Evolutionary conservation across 2,113 vertebrate species (phyloP).

Genomic region (Melozone crissalis): DNA sequence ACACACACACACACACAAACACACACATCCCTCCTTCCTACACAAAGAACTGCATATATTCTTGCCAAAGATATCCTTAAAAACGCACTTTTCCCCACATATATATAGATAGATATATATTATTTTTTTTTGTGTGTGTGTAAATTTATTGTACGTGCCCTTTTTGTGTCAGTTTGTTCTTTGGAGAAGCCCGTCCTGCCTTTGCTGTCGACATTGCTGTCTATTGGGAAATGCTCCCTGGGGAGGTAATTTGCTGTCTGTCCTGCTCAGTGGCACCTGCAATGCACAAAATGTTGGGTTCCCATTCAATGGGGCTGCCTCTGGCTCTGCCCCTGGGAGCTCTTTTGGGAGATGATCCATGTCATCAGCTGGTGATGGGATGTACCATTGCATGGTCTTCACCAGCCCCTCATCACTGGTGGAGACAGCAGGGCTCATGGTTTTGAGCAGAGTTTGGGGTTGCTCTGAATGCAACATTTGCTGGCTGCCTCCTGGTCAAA

Average conservation of each 20-base stretch:
- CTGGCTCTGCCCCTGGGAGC: neutral
- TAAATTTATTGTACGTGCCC: slow-evolving; percentile 43
- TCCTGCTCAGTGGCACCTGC: neutral
- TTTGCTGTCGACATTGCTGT: slow-evolving; percentile 48
- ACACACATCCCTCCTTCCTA: slow-evolving; percentile 46
- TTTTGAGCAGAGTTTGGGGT: neutral
- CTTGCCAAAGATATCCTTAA: slow-evolving; percentile 81
- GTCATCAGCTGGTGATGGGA: neutral
- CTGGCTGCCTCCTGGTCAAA: slow-evolving; percentile 3
- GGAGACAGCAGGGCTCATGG: neutral
- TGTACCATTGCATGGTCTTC: neutral
- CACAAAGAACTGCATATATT: slow-evolving; percentile 72
- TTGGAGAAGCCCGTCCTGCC: neutral
- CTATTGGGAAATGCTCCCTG: neutral
- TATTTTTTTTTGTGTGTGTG: slow-evolving; percentile 1
- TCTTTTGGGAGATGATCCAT: neutral
- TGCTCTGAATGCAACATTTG: neutral
- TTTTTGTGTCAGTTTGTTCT: slow-evolving; percentile 24
- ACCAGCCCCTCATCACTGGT: neutral
- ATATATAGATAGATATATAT: slow-evolving; percentile 29
- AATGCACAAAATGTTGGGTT: neutral
- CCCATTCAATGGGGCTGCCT: neutral
- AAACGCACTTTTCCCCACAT: slow-evolving; percentile 75
- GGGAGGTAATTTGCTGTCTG: neutral
- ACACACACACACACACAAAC: neutral